These are phyloP conservation scores for Hypotaenidia philippensis DNA, from an alignment of 2,797 vertebrate species.

Conservation along the genomic window DNA sequence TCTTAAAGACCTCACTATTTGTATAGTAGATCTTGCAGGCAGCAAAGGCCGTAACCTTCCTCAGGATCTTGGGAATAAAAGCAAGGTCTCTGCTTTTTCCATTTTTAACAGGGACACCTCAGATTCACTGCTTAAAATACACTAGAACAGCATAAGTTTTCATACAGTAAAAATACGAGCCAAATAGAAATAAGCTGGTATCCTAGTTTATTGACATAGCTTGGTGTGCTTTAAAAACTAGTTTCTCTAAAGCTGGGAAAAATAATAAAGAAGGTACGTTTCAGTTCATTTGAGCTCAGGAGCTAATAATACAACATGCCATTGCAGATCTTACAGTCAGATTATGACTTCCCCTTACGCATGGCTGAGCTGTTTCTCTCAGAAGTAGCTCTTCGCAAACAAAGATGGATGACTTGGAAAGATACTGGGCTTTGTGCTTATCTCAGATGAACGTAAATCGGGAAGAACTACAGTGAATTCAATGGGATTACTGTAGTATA, in stretches of 20 bases:
- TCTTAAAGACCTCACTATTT: not conserved
- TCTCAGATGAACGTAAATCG: not conserved
- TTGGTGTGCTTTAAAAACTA: not conserved
- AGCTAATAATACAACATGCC: not conserved
- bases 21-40: not conserved
- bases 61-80: not conserved
- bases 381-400: not conserved
- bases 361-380: slow-evolving; percentile 17
- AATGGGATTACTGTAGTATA: not conserved
- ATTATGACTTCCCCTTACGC: slow-evolving; percentile 22
- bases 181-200: not conserved
- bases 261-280: not conserved
- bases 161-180: not conserved
- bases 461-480: not conserved
- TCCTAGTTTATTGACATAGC: not conserved
- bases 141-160: not conserved
- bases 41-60: not conserved
- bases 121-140: not conserved
- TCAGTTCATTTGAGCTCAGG: too few species aligned
- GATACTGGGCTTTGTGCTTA: slow-evolving; percentile 12
- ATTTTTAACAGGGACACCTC: not conserved
- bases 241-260: not conserved
- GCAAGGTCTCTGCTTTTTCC: not conserved
- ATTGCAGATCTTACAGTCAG: not conserved
- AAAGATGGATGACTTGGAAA: slow-evolving; percentile 53